A percentile compares a stretch with the other conserved stretches of the same genome.
Conservation (phyloP, 2,888 invertebrate species). For the Ormyrus pomaceus region DNA sequence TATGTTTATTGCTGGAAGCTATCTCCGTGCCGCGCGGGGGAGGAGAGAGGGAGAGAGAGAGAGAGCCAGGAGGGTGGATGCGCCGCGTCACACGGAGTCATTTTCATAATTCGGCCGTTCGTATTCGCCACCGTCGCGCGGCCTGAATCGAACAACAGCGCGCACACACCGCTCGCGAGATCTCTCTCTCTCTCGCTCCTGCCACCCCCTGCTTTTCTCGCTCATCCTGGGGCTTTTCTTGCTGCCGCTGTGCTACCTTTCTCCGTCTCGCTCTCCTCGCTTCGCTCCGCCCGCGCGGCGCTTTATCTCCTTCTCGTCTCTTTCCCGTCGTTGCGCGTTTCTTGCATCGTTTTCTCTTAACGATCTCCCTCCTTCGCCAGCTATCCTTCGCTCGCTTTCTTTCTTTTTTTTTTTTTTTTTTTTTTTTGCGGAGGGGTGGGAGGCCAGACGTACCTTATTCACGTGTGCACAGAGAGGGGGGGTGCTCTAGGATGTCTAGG, state of each 20-base stretch:
- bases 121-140: constrained; percentile 78
- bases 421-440: background rate
- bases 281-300: constrained; percentile 15
- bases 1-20: constrained; percentile 75
- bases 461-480: background rate
- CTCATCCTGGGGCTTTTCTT: constrained; percentile 29
- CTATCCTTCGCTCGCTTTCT: constrained; percentile 5
- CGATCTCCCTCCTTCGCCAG: constrained; percentile 29
- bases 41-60: background rate
- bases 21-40: constrained; percentile 67
- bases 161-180: constrained; percentile 49
- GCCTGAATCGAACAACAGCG: constrained; percentile 78
- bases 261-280: constrained; percentile 10
- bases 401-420: background rate
- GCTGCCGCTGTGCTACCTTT: background rate
- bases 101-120: constrained; percentile 81
- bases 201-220: constrained; percentile 35
- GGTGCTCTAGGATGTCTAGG: background rate
- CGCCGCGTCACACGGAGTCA: constrained; percentile 76
- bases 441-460: background rate
- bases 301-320: constrained; percentile 56
- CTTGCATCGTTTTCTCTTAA: constrained; percentile 57
- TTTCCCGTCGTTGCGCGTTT: constrained; percentile 52
- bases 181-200: constrained; percentile 41
- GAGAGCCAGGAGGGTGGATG: constrained; percentile 66